phyloP scores from a whole-genome alignment of 2,888 invertebrate species.

The Petrolisthes manimaculis region DNA sequence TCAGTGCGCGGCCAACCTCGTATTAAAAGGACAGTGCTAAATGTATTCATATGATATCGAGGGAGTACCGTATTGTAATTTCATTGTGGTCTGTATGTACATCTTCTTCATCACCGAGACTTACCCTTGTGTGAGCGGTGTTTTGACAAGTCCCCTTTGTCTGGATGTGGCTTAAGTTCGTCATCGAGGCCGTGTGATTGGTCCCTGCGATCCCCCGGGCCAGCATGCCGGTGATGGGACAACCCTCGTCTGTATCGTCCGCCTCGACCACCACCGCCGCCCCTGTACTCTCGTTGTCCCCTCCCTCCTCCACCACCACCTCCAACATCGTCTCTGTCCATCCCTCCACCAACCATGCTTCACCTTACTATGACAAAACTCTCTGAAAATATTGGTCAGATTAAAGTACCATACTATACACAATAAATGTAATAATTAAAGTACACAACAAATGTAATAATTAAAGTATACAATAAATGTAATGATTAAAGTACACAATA shows the following conservation, averaged over 20 bases:
- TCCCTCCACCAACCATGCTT: conserved; percentile 43
- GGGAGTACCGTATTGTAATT: too few species aligned
- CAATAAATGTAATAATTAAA: too few species aligned
- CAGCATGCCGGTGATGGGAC: conserved; percentile 41
- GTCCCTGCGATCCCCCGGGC: conserved; percentile 42
- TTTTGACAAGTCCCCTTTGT: conserved; percentile 44
- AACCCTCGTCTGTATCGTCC: conserved; percentile 44
- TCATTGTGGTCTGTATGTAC: not conserved
- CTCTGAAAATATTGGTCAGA: not conserved
- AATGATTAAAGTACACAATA: too few species aligned
- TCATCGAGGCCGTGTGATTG: conserved; percentile 36
- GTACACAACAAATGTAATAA: too few species aligned
- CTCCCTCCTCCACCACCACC: conserved; percentile 12
- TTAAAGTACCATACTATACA: too few species aligned
- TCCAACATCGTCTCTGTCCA: conserved; percentile 48
- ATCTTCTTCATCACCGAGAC: not conserved
- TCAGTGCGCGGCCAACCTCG: too few species aligned
- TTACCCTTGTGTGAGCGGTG: conserved; percentile 54
- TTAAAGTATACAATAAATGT: too few species aligned
- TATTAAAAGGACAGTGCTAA: too few species aligned
- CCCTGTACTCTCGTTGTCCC: conserved; percentile 43
- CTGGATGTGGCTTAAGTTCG: conserved; percentile 33
- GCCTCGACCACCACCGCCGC: conserved; percentile 43
- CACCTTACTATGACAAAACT: not conserved
- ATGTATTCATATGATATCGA: not conserved